Conservation (phyloP, 2,113 vertebrate genomes). For the Sinocyclocheilus maitianheensis region DNA sequence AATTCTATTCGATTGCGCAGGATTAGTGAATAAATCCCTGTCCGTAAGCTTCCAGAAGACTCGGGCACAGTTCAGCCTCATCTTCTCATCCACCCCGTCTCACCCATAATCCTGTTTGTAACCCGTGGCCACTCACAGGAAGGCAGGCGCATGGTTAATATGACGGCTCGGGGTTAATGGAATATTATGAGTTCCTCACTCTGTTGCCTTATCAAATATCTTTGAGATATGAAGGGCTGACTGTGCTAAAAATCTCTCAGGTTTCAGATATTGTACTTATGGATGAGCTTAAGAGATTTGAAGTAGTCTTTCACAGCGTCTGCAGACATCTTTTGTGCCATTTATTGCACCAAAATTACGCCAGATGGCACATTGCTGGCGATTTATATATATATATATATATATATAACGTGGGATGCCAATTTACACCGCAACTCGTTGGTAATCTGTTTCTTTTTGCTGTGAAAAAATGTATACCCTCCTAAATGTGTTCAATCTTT, state of each 20-base stretch:
- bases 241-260: background rate
- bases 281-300: background rate
- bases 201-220: background rate
- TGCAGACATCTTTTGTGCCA: background rate
- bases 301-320: background rate
- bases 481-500: background rate
- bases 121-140: constrained; percentile 11
- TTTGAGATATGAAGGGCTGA: background rate
- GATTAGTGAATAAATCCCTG: constrained; percentile 66
- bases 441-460: too few relatives aligned
- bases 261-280: background rate
- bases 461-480: background rate
- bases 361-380: background rate
- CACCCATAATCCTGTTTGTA: constrained; percentile 64
- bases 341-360: background rate
- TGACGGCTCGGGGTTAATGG: constrained; percentile 11
- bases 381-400: background rate
- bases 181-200: background rate
- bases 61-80: constrained; percentile 49
- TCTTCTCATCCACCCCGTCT: constrained; percentile 57
- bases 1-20: constrained; percentile 51
- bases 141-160: constrained; percentile 15
- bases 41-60: constrained; percentile 60
- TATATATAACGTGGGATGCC: too few relatives aligned
- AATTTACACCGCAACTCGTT: too few relatives aligned